Conservation (phyloP, 1,140 invertebrate genomes). For the Lethrus apterus region DNA sequence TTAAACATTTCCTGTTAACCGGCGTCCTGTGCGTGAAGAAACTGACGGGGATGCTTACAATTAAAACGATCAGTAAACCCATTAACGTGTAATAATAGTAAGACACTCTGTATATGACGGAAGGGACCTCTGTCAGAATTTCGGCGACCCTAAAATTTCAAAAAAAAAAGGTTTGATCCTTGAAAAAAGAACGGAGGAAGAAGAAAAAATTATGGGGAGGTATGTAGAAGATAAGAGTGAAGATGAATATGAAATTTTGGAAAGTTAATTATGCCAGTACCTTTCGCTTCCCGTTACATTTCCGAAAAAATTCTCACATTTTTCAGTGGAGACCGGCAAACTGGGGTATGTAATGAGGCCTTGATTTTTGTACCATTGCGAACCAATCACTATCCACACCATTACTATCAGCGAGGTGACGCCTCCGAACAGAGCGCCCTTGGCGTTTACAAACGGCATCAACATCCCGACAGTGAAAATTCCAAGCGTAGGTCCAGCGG, state of each 20-base stretch:
- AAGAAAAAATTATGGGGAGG: not conserved
- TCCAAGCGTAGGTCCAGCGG: slow-evolving; percentile 56
- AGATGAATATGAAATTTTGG: not conserved
- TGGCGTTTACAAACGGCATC: slow-evolving; percentile 55
- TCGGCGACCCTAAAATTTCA: not conserved
- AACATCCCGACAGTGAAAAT: slow-evolving; percentile 62
- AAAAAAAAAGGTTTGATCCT: not conserved
- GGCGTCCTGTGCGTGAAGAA: not conserved
- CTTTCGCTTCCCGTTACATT: not conserved
- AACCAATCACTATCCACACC: not conserved
- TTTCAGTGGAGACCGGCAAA: not conserved
- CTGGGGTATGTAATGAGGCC: not conserved
- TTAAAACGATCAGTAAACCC: slow-evolving; percentile 1
- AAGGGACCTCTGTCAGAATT: not conserved
- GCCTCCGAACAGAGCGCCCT: slow-evolving; percentile 19
- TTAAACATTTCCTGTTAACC: slow-evolving; percentile 3
- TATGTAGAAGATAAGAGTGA: not conserved
- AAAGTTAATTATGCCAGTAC: not conserved
- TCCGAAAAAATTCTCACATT: not conserved
- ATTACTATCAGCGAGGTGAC: slow-evolving; percentile 2
- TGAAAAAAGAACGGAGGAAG: not conserved
- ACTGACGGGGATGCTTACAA: not conserved
- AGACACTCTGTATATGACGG: slow-evolving; percentile 8
- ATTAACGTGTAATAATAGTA: slow-evolving; percentile 4
- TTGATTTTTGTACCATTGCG: not conserved